These are phyloP conservation scores for Hyperoplus immaculatus DNA, from an alignment of 2,797 vertebrate genomes.

Conservation along the genomic window DNA sequence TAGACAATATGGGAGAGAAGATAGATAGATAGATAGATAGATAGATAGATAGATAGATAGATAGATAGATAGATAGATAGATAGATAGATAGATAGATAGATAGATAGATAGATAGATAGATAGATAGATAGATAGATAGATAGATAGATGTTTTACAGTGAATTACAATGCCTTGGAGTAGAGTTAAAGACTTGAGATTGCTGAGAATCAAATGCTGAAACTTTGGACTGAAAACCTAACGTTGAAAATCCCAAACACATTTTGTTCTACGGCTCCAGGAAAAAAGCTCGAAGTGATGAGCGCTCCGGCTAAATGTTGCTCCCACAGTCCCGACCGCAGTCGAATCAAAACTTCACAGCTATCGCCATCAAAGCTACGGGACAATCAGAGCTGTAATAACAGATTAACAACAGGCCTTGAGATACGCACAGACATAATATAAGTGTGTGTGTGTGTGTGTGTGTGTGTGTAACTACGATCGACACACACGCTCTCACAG, in stretches of 20 bases:
- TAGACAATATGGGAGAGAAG: too few species aligned
- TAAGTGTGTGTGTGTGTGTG: conserved; percentile 21
- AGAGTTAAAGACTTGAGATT: background rate
- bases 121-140: too few species aligned
- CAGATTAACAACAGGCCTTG: conserved; percentile 72
- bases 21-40: background rate
- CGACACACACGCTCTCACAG: conserved; percentile 38
- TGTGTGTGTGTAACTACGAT: conserved; percentile 47
- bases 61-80: too few species aligned
- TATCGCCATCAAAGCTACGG: conserved; percentile 72
- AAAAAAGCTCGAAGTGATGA: conserved; percentile 19
- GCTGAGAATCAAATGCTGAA: background rate
- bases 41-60: too few species aligned
- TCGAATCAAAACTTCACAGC: conserved; percentile 51
- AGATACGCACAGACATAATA: conserved; percentile 78
- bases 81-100: too few species aligned
- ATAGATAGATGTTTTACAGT: too few species aligned
- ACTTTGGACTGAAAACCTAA: background rate
- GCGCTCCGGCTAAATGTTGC: conserved; percentile 27
- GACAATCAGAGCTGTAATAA: conserved; percentile 62
- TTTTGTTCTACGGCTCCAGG: background rate
- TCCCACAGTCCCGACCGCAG: conserved; percentile 60
- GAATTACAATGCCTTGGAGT: background rate
- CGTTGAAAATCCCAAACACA: background rate
- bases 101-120: too few species aligned